Evolutionary conservation across 2,113 vertebrate genomes (phyloP).

Genomic region (Petromus typicus): DNA sequence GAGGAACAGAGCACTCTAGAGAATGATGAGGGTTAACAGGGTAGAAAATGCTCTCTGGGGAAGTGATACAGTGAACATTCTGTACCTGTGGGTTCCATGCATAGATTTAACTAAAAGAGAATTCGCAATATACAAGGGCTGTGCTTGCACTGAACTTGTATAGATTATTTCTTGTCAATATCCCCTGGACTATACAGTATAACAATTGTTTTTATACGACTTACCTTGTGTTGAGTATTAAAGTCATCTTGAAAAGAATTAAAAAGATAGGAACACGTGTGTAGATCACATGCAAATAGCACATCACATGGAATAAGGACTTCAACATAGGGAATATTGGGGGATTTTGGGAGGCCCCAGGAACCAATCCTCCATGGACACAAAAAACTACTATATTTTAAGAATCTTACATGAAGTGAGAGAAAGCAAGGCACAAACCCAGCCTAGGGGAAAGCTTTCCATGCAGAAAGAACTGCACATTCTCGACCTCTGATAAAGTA

Average conservation of each 20-base stretch:
- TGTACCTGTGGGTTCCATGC: background rate
- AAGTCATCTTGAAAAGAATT: background rate
- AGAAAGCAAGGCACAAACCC: background rate
- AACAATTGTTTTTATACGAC: background rate
- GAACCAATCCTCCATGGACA: background rate
- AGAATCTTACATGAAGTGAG: background rate
- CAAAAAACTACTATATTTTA: background rate
- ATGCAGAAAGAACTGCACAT: background rate
- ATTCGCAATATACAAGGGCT: background rate
- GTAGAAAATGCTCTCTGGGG: background rate
- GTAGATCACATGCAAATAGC: background rate
- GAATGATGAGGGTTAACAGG: background rate
- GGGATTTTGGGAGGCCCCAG: background rate
- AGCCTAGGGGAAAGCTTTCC: background rate
- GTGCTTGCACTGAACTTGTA: background rate
- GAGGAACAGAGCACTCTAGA: too few species aligned
- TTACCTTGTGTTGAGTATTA: background rate
- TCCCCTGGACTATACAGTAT: background rate
- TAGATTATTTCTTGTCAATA: background rate
- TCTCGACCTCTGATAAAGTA: background rate
- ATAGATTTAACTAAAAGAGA: too few species aligned
- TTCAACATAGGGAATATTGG: background rate
- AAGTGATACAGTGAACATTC: background rate
- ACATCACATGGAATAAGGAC: background rate
- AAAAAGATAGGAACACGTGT: background rate